Conservation (phyloP, 2,113 vertebrate genomes). For the Pollachius pollachius region DNA sequence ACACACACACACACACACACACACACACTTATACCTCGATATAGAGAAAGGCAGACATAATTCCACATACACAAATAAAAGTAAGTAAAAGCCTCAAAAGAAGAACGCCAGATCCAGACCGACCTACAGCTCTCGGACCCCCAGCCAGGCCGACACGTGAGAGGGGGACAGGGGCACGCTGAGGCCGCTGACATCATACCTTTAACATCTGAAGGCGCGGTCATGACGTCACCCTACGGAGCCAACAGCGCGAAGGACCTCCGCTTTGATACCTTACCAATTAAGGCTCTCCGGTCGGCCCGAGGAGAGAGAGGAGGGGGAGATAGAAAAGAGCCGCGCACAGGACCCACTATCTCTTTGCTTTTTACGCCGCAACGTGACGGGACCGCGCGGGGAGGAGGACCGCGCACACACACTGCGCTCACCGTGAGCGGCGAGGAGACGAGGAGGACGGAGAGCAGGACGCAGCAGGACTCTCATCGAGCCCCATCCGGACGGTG, state of each 20-base stretch:
- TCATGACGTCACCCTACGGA: conserved; percentile 67
- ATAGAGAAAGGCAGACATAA: neutral
- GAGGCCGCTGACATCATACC: conserved; percentile 71
- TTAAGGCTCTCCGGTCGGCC: conserved; percentile 58
- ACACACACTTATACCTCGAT: neutral
- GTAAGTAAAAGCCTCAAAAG: neutral
- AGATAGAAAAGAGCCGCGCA: conserved; percentile 55
- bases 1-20: neutral
- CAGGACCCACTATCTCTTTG: conserved; percentile 58
- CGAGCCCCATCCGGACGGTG: no score
- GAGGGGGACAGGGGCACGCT: conserved; percentile 32
- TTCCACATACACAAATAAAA: neutral
- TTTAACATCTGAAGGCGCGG: conserved; percentile 75
- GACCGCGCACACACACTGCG: neutral
- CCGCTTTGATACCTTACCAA: conserved; percentile 53
- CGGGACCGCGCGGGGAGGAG: conserved; percentile 62
- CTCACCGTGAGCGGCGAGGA: neutral
- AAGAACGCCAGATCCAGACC: neutral
- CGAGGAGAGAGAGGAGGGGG: conserved; percentile 29
- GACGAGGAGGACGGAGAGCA: no score
- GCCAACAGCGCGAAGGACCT: conserved; percentile 28
- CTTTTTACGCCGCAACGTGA: conserved; percentile 48
- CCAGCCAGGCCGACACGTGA: conserved; percentile 9
- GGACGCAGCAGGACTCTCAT: no score
- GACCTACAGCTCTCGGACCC: neutral